phyloP scores from a whole-genome alignment of 1,140 invertebrate genomes.

The Brachionus rubens region DNA sequence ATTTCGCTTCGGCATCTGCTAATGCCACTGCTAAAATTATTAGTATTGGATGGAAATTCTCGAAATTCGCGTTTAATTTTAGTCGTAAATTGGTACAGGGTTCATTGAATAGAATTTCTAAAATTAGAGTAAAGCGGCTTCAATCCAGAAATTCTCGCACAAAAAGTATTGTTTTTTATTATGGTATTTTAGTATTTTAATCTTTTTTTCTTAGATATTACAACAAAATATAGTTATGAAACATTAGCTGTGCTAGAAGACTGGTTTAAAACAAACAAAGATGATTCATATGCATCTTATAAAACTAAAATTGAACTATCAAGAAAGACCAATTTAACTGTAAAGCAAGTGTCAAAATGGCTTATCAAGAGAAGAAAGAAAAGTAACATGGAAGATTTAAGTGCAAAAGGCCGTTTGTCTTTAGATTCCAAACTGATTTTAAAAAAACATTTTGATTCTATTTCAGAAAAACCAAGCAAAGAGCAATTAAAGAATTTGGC shows the following conservation, averaged over 20 bases:
- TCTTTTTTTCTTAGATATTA: neutral
- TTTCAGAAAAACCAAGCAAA: constrained; percentile 11
- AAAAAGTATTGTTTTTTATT: neutral
- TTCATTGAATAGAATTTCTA: neutral
- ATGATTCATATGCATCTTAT: neutral
- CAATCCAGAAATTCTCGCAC: neutral
- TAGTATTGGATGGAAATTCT: neutral
- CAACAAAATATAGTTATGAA: constrained; percentile 20
- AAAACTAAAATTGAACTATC: neutral
- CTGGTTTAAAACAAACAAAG: neutral
- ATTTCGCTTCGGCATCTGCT: neutral
- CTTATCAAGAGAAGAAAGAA: constrained; percentile 14
- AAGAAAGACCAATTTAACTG: constrained; percentile 4
- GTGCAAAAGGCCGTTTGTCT: neutral
- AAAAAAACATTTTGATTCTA: constrained; percentile 20
- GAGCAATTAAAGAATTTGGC: constrained; percentile 8
- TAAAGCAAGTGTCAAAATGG: constrained; percentile 26
- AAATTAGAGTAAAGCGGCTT: neutral
- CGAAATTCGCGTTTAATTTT: constrained; percentile 4
- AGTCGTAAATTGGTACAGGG: constrained; percentile 5
- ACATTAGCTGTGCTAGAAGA: neutral
- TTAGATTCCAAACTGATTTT: constrained; percentile 11
- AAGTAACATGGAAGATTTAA: neutral
- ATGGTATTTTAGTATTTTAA: neutral
- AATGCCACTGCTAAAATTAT: neutral